Conservation (phyloP, 1,140 invertebrate species). For the Leptoteleia sp. region DNA sequence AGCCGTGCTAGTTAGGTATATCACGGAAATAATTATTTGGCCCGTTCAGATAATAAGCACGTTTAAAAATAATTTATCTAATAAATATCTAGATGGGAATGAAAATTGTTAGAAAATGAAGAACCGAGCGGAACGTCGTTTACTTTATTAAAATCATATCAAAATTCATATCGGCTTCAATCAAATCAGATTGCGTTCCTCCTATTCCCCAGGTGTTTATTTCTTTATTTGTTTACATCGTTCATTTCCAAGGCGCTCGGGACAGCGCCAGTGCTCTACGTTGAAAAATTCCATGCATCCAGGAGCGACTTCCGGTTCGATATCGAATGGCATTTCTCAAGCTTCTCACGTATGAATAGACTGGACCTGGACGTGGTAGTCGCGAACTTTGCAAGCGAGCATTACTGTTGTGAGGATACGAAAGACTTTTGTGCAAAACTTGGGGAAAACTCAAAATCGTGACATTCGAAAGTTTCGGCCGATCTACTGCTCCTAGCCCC, state of each 20-base stretch:
- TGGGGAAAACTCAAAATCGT: conserved; percentile 62
- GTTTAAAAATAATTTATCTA: too few species aligned
- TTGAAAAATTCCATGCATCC: conserved; percentile 67
- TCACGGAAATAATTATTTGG: too few species aligned
- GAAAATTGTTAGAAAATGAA: too few species aligned
- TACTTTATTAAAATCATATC: too few species aligned
- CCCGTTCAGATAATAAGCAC: too few species aligned
- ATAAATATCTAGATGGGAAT: too few species aligned
- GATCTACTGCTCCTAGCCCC: too few species aligned
- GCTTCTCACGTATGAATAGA: conserved; percentile 67
- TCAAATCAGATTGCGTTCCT: conserved; percentile 3
- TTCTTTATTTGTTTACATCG: conserved; percentile 33
- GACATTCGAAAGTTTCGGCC: conserved; percentile 39
- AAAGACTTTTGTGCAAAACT: conserved; percentile 51
- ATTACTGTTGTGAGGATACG: conserved; percentile 42
- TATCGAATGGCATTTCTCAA: conserved; percentile 58
- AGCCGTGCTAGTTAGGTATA: too few species aligned
- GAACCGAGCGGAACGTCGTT: too few species aligned
- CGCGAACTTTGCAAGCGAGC: conserved; percentile 46
- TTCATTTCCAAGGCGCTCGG: conserved; percentile 12
- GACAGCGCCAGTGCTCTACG: background rate
- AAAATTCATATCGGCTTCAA: conserved; percentile 7
- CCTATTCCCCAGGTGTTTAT: background rate
- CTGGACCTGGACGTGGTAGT: conserved; percentile 50
- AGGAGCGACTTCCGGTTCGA: conserved; percentile 55